These are phyloP conservation scores for Ceriagrion tenellum DNA, from an alignment of 2,888 invertebrate species.

Conservation along the genomic window DNA sequence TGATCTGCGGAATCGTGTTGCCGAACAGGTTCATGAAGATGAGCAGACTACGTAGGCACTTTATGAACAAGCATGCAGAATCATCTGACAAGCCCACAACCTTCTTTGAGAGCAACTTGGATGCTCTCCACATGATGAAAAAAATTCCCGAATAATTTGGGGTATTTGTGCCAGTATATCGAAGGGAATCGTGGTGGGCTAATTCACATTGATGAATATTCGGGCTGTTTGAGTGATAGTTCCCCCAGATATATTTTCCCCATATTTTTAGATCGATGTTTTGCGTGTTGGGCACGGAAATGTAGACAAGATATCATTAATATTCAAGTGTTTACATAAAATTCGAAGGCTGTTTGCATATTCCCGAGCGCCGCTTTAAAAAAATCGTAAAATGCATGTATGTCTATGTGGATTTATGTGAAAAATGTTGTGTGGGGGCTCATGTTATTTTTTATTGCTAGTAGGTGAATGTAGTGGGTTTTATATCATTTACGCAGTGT, in stretches of 20 bases:
- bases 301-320: background rate
- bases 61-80: background rate
- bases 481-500: too few species aligned
- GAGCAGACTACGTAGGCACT: background rate
- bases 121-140: background rate
- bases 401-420: background rate
- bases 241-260: background rate
- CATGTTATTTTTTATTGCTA: too few species aligned
- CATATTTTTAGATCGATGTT: constrained; percentile 29
- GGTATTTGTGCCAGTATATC: background rate
- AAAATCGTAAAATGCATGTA: too few species aligned
- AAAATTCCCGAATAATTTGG: background rate
- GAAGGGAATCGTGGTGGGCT: background rate
- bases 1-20: background rate
- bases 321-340: background rate
- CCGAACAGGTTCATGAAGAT: background rate
- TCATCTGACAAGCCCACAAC: background rate
- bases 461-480: too few species aligned
- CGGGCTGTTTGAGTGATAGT: background rate
- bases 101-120: background rate
- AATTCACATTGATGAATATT: background rate
- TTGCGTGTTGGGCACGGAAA: background rate
- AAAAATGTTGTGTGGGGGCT: background rate
- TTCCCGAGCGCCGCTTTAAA: too few species aligned
- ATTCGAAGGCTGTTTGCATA: too few species aligned